Base-by-base conservation (phyloP, 2,113 vertebrate species). In the Sebastes fasciatus region DNA sequence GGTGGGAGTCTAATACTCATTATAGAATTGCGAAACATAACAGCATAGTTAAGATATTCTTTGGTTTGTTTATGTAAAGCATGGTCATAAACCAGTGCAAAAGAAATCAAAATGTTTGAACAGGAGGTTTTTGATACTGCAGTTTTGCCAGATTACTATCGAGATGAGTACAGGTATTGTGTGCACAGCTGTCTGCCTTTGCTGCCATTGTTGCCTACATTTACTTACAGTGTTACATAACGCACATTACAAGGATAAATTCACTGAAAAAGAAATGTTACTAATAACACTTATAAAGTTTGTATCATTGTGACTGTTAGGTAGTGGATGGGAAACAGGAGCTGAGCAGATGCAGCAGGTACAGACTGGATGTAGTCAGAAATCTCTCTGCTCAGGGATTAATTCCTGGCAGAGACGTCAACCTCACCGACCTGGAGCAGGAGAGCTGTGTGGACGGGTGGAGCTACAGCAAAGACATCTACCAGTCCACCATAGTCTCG, bases 371-470 rank as follows among this genome's bases (percentile, higher is more conserved):
- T 34, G 80, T 93, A 63, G 86, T 95, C 45, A 66, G 68, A 57
- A 93, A 93, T 21, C 90, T 95, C 34, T 95, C 93, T 0, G 84
- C 78, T 71, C 85, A 64, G 51, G 90, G 90, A 7, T 71, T 70
- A 14, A 8, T 79, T 23, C 91, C 93, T 7, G 90, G 77, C 9
- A 63, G 43, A 4, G 92, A 95, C 3, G 43, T 95, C 4, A 95
- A 95, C 85, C 74, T 95, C 65, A 92, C 91, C 0, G 66, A 85
- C 17, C 54, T 95, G 71, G 76, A 88, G 66, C 89, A 88, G 78
- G 94, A 95, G 88, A 14, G 3, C 26, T 94, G 93, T 74, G 42
- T 91, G 74, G 93, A 95, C 4, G 94, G 95, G 4, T 95, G 94
- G 94, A 90, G 14, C 64, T 96, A 95, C 90, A 94, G 93, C 78